Evolutionary conservation across 2,113 vertebrate species (phyloP).

Genomic region (Siniperca knerii): DNA sequence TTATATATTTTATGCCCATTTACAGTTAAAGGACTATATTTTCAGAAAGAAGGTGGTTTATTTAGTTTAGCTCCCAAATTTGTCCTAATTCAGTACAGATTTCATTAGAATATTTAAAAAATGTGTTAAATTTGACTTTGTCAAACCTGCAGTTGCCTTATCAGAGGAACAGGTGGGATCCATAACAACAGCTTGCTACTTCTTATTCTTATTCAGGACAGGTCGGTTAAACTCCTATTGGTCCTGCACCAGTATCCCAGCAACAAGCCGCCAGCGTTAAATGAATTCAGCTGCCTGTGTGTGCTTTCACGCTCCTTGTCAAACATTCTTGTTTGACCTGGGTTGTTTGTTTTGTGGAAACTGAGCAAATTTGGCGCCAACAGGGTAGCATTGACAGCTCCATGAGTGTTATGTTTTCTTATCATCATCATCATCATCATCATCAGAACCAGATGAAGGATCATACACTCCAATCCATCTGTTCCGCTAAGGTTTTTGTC

Average conservation of each 20-base stretch:
- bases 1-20: background rate
- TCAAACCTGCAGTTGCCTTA: slow-evolving; percentile 9
- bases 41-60: background rate
- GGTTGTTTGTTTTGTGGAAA: slow-evolving; percentile 50
- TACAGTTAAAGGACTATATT: background rate
- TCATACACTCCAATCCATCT: background rate
- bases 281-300: slow-evolving; percentile 30
- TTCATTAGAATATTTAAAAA: background rate
- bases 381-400: background rate
- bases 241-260: slow-evolving; percentile 47
- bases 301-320: slow-evolving; percentile 11
- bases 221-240: slow-evolving; percentile 1
- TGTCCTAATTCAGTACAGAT: background rate
- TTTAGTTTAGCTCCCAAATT: background rate
- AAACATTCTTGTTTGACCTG: slow-evolving; percentile 48
- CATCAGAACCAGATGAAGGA: slow-evolving; percentile 10
- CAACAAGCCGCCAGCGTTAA: slow-evolving; percentile 44
- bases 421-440: background rate
- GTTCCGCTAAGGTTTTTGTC: background rate
- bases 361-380: background rate
- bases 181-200: slow-evolving; percentile 26
- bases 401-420: background rate
- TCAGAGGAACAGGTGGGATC: slow-evolving; percentile 40
- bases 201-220: background rate
- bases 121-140: background rate